These are phyloP conservation scores for Heliothis subflexa DNA, from an alignment of 1,140 invertebrate genomes.

Conservation along the genomic window DNA sequence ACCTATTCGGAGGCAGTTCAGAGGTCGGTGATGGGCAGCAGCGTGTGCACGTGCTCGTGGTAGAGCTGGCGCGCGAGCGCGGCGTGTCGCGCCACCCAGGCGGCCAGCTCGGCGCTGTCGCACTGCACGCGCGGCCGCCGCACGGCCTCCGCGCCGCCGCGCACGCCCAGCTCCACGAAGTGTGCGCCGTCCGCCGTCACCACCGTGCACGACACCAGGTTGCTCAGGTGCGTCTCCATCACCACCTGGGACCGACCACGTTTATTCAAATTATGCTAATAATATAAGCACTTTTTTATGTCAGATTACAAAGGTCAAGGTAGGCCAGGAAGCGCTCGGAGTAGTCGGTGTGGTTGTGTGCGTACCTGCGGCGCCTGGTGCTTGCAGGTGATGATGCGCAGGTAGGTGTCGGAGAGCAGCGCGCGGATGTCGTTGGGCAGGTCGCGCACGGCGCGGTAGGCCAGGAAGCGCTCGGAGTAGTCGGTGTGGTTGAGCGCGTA, in stretches of 20 bases:
- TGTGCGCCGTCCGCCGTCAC: slow-evolving; percentile 86
- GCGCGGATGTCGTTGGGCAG: slow-evolving; percentile 90
- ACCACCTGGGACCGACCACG: slow-evolving; percentile 79
- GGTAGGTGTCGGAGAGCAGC: slow-evolving; percentile 91
- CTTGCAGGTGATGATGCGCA: slow-evolving; percentile 91
- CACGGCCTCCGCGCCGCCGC: slow-evolving; percentile 85
- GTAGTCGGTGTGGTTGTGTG: slow-evolving; percentile 90
- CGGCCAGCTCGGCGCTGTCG: slow-evolving; percentile 92
- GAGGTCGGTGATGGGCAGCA: slow-evolving; percentile 71
- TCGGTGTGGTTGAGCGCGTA: slow-evolving; percentile 93
- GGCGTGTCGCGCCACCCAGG: slow-evolving; percentile 89
- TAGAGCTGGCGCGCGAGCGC: slow-evolving; percentile 95
- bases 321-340: slow-evolving; percentile 94
- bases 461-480: slow-evolving; percentile 93
- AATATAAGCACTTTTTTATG: too few relatives aligned
- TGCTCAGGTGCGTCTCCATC: slow-evolving; percentile 89
- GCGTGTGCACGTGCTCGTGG: slow-evolving; percentile 91
- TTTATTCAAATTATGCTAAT: too few relatives aligned
- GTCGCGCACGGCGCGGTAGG: slow-evolving; percentile 92
- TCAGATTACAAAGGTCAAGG: too few relatives aligned
- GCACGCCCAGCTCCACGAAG: slow-evolving; percentile 93
- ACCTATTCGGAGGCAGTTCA: slow-evolving; percentile 9
- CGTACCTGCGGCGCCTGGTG: slow-evolving; percentile 80
- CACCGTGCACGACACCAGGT: slow-evolving; percentile 88
- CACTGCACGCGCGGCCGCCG: slow-evolving; percentile 94